phyloP scores from a whole-genome alignment of 2,797 vertebrate genomes.

The Clarias platycephalus region DNA sequence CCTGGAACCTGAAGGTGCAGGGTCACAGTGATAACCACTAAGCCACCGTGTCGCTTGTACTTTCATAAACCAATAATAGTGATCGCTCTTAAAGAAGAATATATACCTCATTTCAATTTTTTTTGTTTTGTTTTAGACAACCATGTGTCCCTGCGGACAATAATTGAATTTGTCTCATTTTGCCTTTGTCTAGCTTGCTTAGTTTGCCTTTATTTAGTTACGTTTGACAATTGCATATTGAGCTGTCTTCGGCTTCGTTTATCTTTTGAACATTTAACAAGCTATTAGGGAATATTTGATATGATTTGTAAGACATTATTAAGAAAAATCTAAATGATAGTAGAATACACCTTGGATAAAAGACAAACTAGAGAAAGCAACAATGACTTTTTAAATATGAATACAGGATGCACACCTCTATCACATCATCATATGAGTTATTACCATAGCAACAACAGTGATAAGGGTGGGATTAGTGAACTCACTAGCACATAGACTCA shows the following conservation, averaged over 20 bases:
- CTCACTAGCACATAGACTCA: conserved; percentile 69
- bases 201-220: not conserved
- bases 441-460: not conserved
- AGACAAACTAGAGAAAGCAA: not conserved
- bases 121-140: no score
- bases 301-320: not conserved
- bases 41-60: no score
- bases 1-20: no score
- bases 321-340: not conserved
- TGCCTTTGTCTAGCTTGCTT: no score
- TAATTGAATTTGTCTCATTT: no score
- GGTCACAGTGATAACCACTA: no score
- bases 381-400: not conserved
- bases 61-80: no score
- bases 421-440: not conserved
- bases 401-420: not conserved
- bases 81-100: no score
- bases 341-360: not conserved
- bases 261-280: not conserved
- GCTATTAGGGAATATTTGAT: not conserved
- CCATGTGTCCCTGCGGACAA: no score
- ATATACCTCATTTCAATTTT: no score
- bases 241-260: not conserved
- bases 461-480: not conserved
- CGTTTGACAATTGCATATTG: not conserved